Conservation (phyloP, 2,113 vertebrate genomes). For the Tetraodon nigroviridis region DNA sequence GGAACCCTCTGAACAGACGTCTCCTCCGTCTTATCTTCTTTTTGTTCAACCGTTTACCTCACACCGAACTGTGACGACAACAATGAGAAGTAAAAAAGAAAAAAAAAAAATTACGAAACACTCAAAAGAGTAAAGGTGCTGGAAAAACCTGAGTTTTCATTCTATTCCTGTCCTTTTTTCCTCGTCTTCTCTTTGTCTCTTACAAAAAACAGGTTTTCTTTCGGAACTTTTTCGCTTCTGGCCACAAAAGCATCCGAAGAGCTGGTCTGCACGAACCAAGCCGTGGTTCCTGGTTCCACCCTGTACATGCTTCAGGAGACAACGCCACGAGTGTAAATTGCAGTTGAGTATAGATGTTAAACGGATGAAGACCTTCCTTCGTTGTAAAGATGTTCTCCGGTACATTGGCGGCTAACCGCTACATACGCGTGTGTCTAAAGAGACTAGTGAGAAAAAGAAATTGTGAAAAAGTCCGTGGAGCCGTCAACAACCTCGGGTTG, state of each 20-base stretch:
- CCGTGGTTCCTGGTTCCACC: slow-evolving; percentile 21
- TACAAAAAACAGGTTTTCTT: too few species aligned
- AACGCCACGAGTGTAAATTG: not conserved
- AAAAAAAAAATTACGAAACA: not conserved
- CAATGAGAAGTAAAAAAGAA: not conserved
- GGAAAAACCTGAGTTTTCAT: too few species aligned
- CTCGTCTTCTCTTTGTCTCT: not conserved
- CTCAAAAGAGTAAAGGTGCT: not conserved
- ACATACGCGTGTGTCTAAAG: slow-evolving; percentile 42
- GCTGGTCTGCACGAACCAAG: slow-evolving; percentile 1
- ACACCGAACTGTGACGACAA: not conserved
- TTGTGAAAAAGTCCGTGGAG: slow-evolving; percentile 50
- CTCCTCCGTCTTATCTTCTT: too few species aligned
- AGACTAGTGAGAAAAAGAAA: slow-evolving; percentile 39
- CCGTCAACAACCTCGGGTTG: slow-evolving; percentile 58
- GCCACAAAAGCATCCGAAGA: slow-evolving; percentile 1
- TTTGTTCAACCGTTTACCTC: not conserved
- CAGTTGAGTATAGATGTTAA: slow-evolving; percentile 21
- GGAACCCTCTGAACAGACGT: too few species aligned
- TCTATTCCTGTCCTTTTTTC: not conserved
- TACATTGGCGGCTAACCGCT: slow-evolving; percentile 18
- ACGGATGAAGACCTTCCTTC: slow-evolving; percentile 15
- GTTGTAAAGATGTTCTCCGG: slow-evolving; percentile 12
- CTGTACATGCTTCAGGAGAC: slow-evolving; percentile 6
- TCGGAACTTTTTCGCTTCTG: not conserved